Evolutionary conservation across 1,140 invertebrate species (phyloP).

Genomic region (Nylanderia fulva): DNA sequence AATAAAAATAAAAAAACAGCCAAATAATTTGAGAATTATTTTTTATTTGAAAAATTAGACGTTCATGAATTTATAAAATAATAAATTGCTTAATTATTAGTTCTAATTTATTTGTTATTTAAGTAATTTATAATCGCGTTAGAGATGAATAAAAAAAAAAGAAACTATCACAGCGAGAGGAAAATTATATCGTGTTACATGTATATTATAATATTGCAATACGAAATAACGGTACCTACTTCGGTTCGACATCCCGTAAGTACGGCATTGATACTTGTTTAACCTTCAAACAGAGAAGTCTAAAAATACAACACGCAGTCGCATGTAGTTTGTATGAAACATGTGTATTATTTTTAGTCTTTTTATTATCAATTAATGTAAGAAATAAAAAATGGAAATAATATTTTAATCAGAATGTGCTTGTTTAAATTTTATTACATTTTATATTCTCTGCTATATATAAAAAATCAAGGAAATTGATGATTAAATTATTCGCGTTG

Average conservation of each 20-base stretch:
- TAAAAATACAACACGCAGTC: conserved; percentile 17
- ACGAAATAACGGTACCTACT: not conserved
- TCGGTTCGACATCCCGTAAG: not conserved
- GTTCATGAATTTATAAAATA: not conserved
- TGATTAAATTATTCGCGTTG: not conserved
- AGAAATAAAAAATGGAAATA: not conserved
- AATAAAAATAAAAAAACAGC: not conserved
- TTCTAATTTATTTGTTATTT: not conserved
- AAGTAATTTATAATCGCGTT: not conserved
- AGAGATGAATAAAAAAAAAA: not conserved
- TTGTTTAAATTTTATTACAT: not conserved
- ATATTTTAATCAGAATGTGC: not conserved
- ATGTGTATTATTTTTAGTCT: not conserved
- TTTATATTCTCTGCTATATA: not conserved
- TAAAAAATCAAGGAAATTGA: not conserved
- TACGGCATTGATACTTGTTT: not conserved
- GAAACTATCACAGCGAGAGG: not conserved
- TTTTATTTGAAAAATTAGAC: not conserved
- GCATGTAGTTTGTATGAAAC: not conserved
- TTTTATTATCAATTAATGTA: not conserved
- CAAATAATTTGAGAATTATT: not conserved
- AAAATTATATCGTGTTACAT: not conserved
- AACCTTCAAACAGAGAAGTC: not conserved
- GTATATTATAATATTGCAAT: not conserved
- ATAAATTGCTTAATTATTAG: not conserved